phyloP scores from a whole-genome alignment of 1,140 invertebrate genomes.

The Drosophila kurseongensis region DNA sequence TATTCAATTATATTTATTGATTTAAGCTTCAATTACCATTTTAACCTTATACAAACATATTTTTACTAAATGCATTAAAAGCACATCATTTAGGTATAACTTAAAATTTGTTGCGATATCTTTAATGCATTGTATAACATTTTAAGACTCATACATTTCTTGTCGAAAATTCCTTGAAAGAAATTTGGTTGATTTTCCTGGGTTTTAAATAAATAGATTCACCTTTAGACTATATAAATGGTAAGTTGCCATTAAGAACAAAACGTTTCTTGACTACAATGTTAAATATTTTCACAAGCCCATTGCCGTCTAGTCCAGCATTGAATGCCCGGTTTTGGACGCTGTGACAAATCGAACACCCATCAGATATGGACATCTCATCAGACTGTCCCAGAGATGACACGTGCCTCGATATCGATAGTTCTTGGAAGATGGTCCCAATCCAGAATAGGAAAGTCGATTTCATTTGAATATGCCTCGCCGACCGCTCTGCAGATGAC shows the following conservation, averaged over 20 bases:
- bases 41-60: neutral
- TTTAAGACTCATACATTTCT: too few relatives aligned
- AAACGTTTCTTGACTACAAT: neutral
- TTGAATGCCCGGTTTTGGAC: constrained; percentile 50
- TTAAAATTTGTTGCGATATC: too few relatives aligned
- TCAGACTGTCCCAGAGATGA: constrained; percentile 37
- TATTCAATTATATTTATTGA: neutral
- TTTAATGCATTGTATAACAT: too few relatives aligned
- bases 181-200: too few relatives aligned
- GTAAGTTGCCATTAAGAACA: neutral
- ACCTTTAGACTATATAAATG: neutral
- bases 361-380: constrained; percentile 59
- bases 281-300: constrained; percentile 30
- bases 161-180: too few relatives aligned
- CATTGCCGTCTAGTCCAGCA: constrained; percentile 23
- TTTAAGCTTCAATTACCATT: neutral
- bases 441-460: constrained; percentile 13
- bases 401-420: constrained; percentile 48
- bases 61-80: too few relatives aligned
- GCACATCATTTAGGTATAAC: too few relatives aligned
- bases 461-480: constrained; percentile 62
- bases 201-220: too few relatives aligned
- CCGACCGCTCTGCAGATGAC: neutral
- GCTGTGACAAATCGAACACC: constrained; percentile 72
- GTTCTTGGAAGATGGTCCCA: constrained; percentile 39